These are phyloP conservation scores for Rotaria socialis DNA, from an alignment of 2,888 invertebrate genomes.

Conservation along the genomic window DNA sequence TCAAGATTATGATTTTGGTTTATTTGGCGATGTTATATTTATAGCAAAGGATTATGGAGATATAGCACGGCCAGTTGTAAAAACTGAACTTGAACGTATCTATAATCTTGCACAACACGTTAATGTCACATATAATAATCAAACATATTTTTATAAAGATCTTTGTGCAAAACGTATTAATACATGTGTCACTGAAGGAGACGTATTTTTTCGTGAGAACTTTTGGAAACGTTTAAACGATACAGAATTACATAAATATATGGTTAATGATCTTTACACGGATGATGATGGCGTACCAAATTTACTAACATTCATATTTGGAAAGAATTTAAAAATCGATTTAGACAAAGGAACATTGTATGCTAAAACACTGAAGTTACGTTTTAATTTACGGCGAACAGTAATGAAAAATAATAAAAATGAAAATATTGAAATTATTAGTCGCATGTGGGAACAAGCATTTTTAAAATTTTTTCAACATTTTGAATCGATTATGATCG, in stretches of 20 bases:
- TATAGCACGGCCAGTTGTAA: background rate
- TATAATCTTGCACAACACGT: conserved; percentile 20
- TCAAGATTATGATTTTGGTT: conserved; percentile 45
- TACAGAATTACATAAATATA: background rate
- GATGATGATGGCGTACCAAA: conserved; percentile 5
- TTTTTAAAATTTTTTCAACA: conserved; percentile 34
- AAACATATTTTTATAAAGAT: conserved; percentile 47
- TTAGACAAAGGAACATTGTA: conserved; percentile 21
- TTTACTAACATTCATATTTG: conserved; percentile 33
- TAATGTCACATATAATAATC: conserved; percentile 24
- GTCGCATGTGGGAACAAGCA: conserved; percentile 38
- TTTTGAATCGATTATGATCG: background rate
- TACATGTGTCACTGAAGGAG: conserved; percentile 49
- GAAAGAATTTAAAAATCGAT: conserved; percentile 36
- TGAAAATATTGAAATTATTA: conserved; percentile 1
- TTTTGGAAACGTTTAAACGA: conserved; percentile 43
- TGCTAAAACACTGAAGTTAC: conserved; percentile 35
- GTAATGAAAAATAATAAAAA: background rate
- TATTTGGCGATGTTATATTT: conserved; percentile 44
- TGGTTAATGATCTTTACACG: background rate
- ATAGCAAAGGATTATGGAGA: background rate
- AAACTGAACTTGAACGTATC: conserved; percentile 25
- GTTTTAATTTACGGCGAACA: conserved; percentile 39
- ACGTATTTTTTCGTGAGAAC: conserved; percentile 41
- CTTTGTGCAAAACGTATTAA: conserved; percentile 49